These are phyloP conservation scores for Epinephelus fuscoguttatus DNA, from an alignment of 2,113 vertebrate species.

Conservation along the genomic window DNA sequence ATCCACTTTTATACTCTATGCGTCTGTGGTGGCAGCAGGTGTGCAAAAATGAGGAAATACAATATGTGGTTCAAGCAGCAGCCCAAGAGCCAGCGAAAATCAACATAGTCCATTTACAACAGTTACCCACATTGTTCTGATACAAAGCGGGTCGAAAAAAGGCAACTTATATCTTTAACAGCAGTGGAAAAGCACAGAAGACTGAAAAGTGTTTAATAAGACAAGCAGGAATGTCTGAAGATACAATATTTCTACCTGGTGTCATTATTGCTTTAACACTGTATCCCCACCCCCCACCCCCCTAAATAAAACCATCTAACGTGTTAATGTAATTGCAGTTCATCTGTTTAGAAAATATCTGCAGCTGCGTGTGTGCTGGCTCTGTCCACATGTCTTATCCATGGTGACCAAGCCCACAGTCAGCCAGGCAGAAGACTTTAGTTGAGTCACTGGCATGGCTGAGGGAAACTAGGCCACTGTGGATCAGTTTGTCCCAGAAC, in stretches of 20 bases:
- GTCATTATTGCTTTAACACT: background rate
- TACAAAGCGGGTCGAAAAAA: too few relatives aligned
- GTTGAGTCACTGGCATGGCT: slow-evolving; percentile 76
- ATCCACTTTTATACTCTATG: too few relatives aligned
- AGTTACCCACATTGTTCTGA: too few relatives aligned
- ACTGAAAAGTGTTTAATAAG: background rate
- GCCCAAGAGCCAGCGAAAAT: too few relatives aligned
- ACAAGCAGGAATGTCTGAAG: background rate
- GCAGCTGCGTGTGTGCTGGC: slow-evolving; percentile 48
- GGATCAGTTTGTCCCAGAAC: slow-evolving; percentile 75
- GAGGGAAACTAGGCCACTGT: slow-evolving; percentile 78
- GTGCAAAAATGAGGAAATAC: too few relatives aligned
- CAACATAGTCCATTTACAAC: too few relatives aligned
- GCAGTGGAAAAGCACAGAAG: background rate
- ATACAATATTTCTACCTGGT: background rate
- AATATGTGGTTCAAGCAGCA: too few relatives aligned
- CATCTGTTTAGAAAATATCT: slow-evolving; percentile 52
- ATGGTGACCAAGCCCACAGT: slow-evolving; percentile 64
- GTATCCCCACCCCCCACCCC: background rate
- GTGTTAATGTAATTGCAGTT: slow-evolving; percentile 51
- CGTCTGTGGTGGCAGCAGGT: too few relatives aligned
- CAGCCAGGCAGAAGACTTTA: slow-evolving; percentile 78
- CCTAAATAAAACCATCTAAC: slow-evolving; percentile 12
- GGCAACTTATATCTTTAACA: background rate
- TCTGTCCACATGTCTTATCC: slow-evolving; percentile 59